phyloP scores from a whole-genome alignment of 1,140 invertebrate species.

The Arion vulgaris region DNA sequence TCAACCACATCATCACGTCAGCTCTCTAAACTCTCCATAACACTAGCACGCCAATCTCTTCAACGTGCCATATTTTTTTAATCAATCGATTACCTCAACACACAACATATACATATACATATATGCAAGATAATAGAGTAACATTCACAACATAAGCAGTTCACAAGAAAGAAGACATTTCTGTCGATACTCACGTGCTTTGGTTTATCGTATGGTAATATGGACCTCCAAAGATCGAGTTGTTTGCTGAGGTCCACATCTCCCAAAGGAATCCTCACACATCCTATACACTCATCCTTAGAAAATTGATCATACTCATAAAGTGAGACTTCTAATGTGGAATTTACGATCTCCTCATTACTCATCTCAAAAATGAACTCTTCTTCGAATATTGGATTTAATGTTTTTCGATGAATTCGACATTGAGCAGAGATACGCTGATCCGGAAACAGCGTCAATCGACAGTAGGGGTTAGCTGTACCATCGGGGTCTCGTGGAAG shows the following conservation, averaged over 20 bases:
- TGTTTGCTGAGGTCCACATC: slow-evolving; percentile 60
- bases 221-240: slow-evolving; percentile 66
- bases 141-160: no score
- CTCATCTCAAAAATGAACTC: slow-evolving; percentile 71
- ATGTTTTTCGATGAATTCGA: slow-evolving; percentile 77
- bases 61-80: no score
- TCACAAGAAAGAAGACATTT: no score
- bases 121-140: no score
- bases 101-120: no score
- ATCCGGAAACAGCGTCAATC: slow-evolving; percentile 63
- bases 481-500: slow-evolving; percentile 62
- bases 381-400: slow-evolving; percentile 76
- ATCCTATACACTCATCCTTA: slow-evolving; percentile 68
- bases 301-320: slow-evolving; percentile 70
- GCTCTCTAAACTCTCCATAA: no score
- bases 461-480: slow-evolving; percentile 67
- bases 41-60: no score
- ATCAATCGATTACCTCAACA: no score
- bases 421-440: slow-evolving; percentile 57
- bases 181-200: slow-evolving; percentile 60
- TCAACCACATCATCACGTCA: no score
- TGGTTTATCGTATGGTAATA: slow-evolving; percentile 58
- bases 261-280: slow-evolving; percentile 61
- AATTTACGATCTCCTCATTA: slow-evolving; percentile 46
- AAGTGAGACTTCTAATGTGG: slow-evolving; percentile 66